Conservation (phyloP, 1,140 invertebrate genomes). For the Plectrocnemia conspersa region DNA sequence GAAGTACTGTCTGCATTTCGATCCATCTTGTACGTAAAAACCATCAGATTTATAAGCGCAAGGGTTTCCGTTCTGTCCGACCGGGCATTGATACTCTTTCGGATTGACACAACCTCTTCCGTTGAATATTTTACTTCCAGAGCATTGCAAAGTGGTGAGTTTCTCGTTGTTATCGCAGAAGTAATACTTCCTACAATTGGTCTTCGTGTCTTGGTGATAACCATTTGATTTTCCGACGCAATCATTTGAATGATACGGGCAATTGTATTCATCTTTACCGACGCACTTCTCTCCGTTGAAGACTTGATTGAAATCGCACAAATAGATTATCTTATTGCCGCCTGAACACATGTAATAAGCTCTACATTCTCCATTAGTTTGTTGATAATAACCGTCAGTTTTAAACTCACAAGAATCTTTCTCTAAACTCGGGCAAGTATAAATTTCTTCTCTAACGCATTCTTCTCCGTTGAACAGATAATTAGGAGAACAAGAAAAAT, state of each 20-base stretch:
- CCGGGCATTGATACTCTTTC: constrained; percentile 41
- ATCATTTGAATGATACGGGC: constrained; percentile 45
- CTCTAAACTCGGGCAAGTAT: constrained; percentile 49
- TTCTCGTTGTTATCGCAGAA: constrained; percentile 54
- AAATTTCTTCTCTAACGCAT: constrained; percentile 41
- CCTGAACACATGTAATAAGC: constrained; percentile 55
- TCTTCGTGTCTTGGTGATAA: constrained; percentile 51
- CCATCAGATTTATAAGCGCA: constrained; percentile 38
- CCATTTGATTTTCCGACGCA: constrained; percentile 52
- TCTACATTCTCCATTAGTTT: constrained; percentile 52
- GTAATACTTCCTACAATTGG: constrained; percentile 54
- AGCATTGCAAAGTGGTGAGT: constrained; percentile 52
- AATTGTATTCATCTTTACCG: constrained; percentile 42
- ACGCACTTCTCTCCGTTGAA: constrained; percentile 56
- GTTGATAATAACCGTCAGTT: constrained; percentile 54
- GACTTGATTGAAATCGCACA: constrained; percentile 48
- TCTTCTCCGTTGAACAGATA: constrained; percentile 50
- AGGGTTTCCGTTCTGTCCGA: constrained; percentile 34
- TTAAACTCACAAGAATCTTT: constrained; percentile 49
- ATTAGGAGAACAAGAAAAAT: constrained; percentile 44
- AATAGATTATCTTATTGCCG: constrained; percentile 53
- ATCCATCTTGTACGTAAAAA: constrained; percentile 43
- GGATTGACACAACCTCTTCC: constrained; percentile 49
- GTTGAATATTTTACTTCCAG: constrained; percentile 53
- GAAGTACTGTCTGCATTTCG: constrained; percentile 54